These are phyloP conservation scores for Anarhynchus alexandrinus DNA, from an alignment of 2,113 vertebrate species.

Conservation along the genomic window DNA sequence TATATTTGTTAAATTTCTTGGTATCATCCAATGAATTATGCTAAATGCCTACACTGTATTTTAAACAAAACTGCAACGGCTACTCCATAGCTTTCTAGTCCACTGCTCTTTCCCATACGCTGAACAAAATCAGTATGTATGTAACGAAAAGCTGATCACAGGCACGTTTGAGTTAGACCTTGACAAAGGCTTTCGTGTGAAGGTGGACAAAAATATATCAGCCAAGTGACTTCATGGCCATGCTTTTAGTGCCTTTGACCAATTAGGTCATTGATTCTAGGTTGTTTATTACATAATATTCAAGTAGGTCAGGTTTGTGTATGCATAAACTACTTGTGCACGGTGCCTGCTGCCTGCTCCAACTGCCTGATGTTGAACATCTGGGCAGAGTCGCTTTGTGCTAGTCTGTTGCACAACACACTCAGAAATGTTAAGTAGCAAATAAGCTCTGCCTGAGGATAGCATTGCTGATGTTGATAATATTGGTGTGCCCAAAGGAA, in stretches of 20 bases:
- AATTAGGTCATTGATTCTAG: not conserved
- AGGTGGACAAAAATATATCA: not conserved
- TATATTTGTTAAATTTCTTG: not conserved
- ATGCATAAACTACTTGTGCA: not conserved
- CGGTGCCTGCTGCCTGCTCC: not conserved
- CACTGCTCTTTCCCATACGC: not conserved
- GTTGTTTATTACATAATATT: not conserved
- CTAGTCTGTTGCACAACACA: not conserved
- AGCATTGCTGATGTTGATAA: not conserved
- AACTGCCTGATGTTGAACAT: not conserved
- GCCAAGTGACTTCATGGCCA: not conserved
- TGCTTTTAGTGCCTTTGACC: not conserved
- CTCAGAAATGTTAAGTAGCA: not conserved
- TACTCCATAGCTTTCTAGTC: not conserved
- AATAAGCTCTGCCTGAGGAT: constrained; percentile 1
- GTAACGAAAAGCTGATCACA: not conserved
- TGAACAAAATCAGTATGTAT: not conserved
- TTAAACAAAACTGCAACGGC: not conserved
- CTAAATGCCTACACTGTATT: not conserved
- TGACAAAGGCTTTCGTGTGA: not conserved
- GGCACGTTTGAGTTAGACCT: not conserved
- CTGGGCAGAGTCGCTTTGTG: not conserved
- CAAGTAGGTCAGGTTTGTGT: not conserved
- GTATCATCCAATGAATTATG: not conserved
- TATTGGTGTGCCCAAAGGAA: not conserved